Evolutionary conservation across 1,140 invertebrate species (phyloP).

Genomic region (Sinonovacula constricta): DNA sequence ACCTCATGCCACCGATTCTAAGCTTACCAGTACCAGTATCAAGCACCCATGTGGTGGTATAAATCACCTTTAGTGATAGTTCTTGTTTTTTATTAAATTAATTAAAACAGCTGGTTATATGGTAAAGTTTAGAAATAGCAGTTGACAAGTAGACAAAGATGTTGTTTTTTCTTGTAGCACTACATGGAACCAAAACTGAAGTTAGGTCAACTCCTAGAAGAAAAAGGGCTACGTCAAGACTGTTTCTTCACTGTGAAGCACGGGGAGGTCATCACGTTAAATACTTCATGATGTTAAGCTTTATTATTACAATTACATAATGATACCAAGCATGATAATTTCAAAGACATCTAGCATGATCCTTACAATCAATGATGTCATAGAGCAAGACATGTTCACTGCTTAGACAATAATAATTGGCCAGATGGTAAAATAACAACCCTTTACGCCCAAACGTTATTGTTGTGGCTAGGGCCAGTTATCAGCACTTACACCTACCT

Average conservation of each 20-base stretch:
- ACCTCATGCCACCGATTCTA: neutral
- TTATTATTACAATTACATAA: too few relatives aligned
- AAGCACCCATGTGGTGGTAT: neutral
- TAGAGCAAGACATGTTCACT: too few relatives aligned
- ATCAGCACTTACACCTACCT: too few relatives aligned
- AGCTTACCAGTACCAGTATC: neutral
- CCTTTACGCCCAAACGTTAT: too few relatives aligned
- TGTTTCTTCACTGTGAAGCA: constrained; percentile 59
- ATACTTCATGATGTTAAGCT: neutral
- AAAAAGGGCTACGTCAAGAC: constrained; percentile 29
- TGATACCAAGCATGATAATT: too few relatives aligned
- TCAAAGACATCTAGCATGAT: too few relatives aligned
- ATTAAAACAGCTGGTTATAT: neutral
- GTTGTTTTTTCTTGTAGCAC: constrained; percentile 43
- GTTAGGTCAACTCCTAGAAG: constrained; percentile 45
- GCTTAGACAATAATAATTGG: too few relatives aligned
- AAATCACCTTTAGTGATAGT: too few relatives aligned
- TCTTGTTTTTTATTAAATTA: too few relatives aligned
- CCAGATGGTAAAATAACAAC: too few relatives aligned
- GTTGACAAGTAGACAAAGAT: neutral
- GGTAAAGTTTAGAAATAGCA: neutral
- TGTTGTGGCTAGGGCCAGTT: too few relatives aligned
- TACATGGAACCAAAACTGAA: constrained; percentile 59
- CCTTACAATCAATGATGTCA: too few relatives aligned
- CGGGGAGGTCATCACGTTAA: constrained; percentile 41